phyloP scores from a whole-genome alignment of 1,140 invertebrate species.

The Reticulitermes speratus region DNA sequence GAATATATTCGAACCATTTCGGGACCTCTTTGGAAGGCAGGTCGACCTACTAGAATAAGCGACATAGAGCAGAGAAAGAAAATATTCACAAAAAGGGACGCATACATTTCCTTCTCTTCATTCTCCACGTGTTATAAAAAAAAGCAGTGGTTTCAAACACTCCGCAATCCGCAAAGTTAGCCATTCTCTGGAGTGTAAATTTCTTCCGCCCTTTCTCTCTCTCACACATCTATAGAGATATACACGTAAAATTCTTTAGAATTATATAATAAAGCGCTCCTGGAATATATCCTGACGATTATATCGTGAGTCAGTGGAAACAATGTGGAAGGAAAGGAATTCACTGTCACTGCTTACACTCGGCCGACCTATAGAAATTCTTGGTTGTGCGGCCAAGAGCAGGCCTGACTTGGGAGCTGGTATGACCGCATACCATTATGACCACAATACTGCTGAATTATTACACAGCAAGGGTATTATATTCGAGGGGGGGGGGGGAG shows the following conservation, averaged over 20 bases:
- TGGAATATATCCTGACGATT: neutral
- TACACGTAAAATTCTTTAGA: neutral
- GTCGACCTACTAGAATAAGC: neutral
- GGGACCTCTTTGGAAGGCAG: neutral
- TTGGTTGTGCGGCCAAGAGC: neutral
- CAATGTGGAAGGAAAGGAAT: neutral
- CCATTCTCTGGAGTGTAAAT: conserved; percentile 1
- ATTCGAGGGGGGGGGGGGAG: too few species aligned
- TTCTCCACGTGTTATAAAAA: neutral
- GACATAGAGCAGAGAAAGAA: neutral
- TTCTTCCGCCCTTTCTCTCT: neutral
- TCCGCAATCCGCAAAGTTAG: neutral
- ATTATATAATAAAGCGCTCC: neutral
- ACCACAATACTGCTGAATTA: neutral
- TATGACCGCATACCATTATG: neutral
- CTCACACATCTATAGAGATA: neutral
- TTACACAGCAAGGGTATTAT: neutral
- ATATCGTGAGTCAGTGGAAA: neutral
- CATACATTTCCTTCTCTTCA: neutral
- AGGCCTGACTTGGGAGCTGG: neutral
- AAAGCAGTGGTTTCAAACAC: neutral
- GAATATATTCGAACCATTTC: neutral
- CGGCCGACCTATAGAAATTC: neutral
- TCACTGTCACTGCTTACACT: neutral
- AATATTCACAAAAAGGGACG: neutral